Percentiles rank a stretch among this genome's conserved stretches.
phyloP scores from a whole-genome alignment of 2,888 invertebrate species.

The Eupelmus urozonus region DNA sequence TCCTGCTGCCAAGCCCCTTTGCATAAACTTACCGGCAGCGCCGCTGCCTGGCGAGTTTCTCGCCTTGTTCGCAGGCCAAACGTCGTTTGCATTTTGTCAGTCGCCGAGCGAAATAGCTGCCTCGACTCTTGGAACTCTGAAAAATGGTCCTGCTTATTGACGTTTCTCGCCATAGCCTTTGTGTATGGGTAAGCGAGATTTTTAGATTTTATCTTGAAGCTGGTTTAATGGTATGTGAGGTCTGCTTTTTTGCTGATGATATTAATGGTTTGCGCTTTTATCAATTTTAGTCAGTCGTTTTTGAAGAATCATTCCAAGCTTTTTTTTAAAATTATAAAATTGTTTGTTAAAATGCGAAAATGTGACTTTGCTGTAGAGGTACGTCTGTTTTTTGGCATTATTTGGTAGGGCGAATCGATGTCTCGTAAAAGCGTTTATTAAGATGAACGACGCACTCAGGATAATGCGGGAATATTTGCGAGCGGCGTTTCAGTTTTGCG shows the following conservation, averaged over 20 bases:
- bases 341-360: no score
- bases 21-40: slow-evolving; percentile 68
- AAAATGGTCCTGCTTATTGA: slow-evolving; percentile 35
- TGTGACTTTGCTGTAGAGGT: no score
- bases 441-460: slow-evolving; percentile 22
- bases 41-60: slow-evolving; percentile 18
- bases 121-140: slow-evolving; percentile 28
- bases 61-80: slow-evolving; percentile 33
- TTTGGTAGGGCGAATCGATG: background rate
- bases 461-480: slow-evolving; percentile 24
- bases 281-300: no score
- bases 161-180: background rate
- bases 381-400: no score
- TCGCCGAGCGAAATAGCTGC: slow-evolving; percentile 34
- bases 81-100: slow-evolving; percentile 54
- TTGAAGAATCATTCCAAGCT: no score
- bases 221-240: background rate
- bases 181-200: background rate
- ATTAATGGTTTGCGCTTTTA: no score
- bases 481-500: slow-evolving; percentile 34
- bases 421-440: slow-evolving; percentile 28
- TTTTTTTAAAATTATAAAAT: no score
- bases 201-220: background rate
- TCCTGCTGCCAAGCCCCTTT: slow-evolving; percentile 64
- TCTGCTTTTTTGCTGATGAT: no score